These are phyloP conservation scores for Dryococelus australis DNA, from an alignment of 2,888 invertebrate genomes.

Conservation along the genomic window DNA sequence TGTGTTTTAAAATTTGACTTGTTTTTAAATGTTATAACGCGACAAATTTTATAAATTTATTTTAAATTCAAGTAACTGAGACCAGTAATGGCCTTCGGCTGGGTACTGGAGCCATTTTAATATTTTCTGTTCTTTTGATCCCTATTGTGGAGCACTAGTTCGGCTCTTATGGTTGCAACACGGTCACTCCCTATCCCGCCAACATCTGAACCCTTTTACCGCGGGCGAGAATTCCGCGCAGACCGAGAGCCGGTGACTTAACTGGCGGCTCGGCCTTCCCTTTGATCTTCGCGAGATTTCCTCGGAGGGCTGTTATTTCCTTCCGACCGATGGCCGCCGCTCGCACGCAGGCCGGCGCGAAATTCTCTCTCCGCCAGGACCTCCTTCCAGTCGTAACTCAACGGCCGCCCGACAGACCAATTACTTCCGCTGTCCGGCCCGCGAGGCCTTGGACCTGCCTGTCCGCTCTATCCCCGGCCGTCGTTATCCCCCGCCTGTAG, in stretches of 20 bases:
- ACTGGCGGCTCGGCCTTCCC: neutral
- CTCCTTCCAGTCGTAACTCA: neutral
- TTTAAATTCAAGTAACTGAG: no score
- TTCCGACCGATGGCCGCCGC: neutral
- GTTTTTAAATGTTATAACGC: no score
- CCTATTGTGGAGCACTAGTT: no score
- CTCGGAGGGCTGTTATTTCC: slow-evolving; percentile 11
- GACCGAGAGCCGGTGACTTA: neutral
- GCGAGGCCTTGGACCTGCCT: neutral
- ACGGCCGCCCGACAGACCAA: neutral
- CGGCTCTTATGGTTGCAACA: no score
- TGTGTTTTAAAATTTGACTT: no score
- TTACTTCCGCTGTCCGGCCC: neutral
- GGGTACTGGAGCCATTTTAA: no score
- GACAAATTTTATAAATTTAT: no score
- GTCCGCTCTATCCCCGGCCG: neutral
- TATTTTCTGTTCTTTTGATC: no score
- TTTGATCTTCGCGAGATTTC: neutral
- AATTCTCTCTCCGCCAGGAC: neutral
- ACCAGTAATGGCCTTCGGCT: no score
- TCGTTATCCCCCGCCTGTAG: neutral
- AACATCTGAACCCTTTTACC: no score
- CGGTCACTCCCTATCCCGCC: no score
- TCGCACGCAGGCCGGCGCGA: neutral
- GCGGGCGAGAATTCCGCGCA: no score